Evolutionary conservation across 2,888 invertebrate genomes (phyloP), one percentile per base, ranked within the genome.

Genomic region (Hypercompe scribonia): DNA sequence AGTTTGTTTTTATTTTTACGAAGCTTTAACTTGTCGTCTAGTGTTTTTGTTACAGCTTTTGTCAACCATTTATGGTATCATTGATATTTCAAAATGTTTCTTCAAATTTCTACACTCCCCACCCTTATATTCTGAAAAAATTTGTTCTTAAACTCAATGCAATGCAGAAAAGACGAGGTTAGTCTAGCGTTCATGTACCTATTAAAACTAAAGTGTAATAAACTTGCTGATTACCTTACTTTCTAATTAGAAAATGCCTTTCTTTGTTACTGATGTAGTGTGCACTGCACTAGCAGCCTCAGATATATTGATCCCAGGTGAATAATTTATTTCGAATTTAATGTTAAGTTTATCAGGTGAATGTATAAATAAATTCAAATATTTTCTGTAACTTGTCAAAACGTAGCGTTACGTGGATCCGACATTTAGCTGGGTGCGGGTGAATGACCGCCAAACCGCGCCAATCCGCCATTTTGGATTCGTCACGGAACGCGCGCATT

Each of bases 381-480:
- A 78, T 85, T 89, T 71, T 89, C 85, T 87, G 82, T 83, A 82
- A 86, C 86, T 88, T 90, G 86, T 87, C 86, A 89, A 90, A 90
- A 90, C 88, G 88, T 89, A 90, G 86, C 85, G 85, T 84, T 90
- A 87, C 89, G 84, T 86, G 89, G 88, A 85, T 87, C 85, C 86
- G 88, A 90, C 87, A 89, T 90, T 87, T 87, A 87, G 86, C 88
- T 89, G 91, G 90, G 91, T 90, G 90, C 90, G 86, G 94, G 94
- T 95, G 89, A 94, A 91, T 80, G 95, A 94, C 95, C 95, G 90
- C 94, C 95, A 93, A 95, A 95, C 93, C 92, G 91, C 94, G 93
- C 91, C 90, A 92, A 91, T 88, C 92, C 92, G 90, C 95, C 95
- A 95, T 94, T 88, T 94, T 94, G 92, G 90, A 92, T 92, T 91